Percentiles rank a stretch among this genome's conserved stretches.
phyloP scores from a whole-genome alignment of 2,797 vertebrate genomes.

The Pristis pectinata region DNA sequence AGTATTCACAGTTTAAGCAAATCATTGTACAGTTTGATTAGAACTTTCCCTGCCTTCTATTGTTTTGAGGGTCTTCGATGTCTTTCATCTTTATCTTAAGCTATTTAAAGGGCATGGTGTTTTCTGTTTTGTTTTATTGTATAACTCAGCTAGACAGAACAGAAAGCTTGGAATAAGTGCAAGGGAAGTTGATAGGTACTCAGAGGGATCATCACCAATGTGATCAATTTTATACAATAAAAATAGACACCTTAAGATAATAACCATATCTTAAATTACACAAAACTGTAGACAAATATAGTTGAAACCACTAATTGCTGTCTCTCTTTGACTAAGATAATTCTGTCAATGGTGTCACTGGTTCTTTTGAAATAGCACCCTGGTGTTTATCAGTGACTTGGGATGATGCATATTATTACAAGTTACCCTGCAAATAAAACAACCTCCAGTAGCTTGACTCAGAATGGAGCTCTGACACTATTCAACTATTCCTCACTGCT shows the following conservation, averaged over 20 bases:
- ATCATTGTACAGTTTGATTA: not conserved
- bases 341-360: not conserved
- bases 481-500: not conserved
- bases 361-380: not conserved
- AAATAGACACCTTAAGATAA: not conserved
- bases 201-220: not conserved
- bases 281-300: not conserved
- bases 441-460: not conserved
- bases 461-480: not conserved
- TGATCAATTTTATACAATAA: not conserved
- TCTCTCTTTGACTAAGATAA: not conserved
- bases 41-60: not conserved
- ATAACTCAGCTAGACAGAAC: not conserved
- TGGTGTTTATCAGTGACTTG: not conserved
- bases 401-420: not conserved
- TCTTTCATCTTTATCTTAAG: not conserved
- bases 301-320: not conserved
- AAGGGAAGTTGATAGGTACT: not conserved
- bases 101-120: not conserved
- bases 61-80: not conserved
- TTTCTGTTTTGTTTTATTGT: not conserved
- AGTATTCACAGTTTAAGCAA: not conserved
- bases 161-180: not conserved
- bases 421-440: not conserved
- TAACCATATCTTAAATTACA: not conserved